Conservation (phyloP, 2,113 vertebrate species). For the Cichladusa arquata region DNA sequence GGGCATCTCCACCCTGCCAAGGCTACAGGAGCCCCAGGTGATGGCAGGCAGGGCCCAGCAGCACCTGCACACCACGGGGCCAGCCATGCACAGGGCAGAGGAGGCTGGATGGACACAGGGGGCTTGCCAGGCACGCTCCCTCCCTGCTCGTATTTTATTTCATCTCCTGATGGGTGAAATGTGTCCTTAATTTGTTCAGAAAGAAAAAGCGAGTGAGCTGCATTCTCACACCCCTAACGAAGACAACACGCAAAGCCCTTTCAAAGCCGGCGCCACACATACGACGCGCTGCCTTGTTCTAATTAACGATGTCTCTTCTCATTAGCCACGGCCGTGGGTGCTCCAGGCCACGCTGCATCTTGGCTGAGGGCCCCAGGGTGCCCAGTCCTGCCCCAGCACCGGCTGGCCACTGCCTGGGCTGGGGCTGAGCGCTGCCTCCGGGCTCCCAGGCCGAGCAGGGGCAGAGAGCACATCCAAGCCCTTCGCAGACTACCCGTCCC, state of each 20-base stretch:
- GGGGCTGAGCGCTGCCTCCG: neutral
- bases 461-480: neutral
- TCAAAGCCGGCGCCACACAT: conserved; percentile 56
- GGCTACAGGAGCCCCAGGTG: rapidly evolving
- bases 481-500: neutral
- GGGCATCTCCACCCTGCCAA: neutral
- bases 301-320: conserved; percentile 32
- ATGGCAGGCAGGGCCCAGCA: rapidly evolving
- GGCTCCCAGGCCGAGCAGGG: neutral
- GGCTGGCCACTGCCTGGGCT: neutral
- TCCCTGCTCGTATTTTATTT: conserved; percentile 1
- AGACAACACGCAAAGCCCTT: conserved; percentile 53
- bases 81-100: rapidly evolving
- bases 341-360: neutral
- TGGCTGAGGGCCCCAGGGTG: rapidly evolving
- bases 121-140: neutral
- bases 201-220: conserved; percentile 29
- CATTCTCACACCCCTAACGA: conserved; percentile 60
- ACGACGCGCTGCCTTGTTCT: conserved; percentile 33
- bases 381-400: neutral
- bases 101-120: neutral
- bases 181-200: conserved; percentile 64
- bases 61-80: neutral
- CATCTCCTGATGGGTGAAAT: conserved; percentile 36
- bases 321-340: neutral